These are phyloP conservation scores for Magallana ariakensis DNA, from an alignment of 1,140 invertebrate genomes.

Conservation along the genomic window DNA sequence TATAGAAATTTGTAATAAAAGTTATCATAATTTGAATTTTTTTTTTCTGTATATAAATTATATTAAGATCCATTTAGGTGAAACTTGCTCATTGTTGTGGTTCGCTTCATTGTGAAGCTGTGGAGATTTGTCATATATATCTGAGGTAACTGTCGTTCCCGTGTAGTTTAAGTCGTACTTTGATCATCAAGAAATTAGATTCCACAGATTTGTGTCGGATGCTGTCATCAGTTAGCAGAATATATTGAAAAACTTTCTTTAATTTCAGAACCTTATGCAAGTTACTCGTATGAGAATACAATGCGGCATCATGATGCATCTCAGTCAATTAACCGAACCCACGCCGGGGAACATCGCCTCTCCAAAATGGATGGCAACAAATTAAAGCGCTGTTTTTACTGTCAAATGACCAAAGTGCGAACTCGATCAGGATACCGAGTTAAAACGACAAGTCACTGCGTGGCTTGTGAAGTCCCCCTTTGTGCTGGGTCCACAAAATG, in stretches of 20 bases:
- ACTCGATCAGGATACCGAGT: slow-evolving; percentile 41
- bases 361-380: slow-evolving; percentile 32
- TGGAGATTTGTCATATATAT: neutral
- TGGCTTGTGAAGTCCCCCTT: slow-evolving; percentile 34
- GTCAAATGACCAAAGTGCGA: slow-evolving; percentile 43
- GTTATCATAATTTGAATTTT: no score
- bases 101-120: neutral
- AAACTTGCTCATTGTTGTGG: neutral
- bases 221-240: neutral
- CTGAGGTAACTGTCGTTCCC: neutral
- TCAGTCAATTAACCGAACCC: slow-evolving; percentile 27
- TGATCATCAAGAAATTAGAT: no score
- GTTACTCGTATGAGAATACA: slow-evolving; percentile 6
- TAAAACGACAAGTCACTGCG: slow-evolving; percentile 37
- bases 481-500: slow-evolving; percentile 33
- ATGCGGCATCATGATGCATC: neutral
- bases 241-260: slow-evolving; percentile 22
- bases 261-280: slow-evolving; percentile 34
- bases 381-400: slow-evolving; percentile 45
- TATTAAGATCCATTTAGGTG: no score
- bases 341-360: slow-evolving; percentile 32
- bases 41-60: no score
- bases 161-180: neutral
- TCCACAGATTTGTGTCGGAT: no score
- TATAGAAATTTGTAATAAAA: no score